Evolutionary conservation across 2,888 invertebrate genomes (phyloP).

Genomic region (Synergus gifuensis): DNA sequence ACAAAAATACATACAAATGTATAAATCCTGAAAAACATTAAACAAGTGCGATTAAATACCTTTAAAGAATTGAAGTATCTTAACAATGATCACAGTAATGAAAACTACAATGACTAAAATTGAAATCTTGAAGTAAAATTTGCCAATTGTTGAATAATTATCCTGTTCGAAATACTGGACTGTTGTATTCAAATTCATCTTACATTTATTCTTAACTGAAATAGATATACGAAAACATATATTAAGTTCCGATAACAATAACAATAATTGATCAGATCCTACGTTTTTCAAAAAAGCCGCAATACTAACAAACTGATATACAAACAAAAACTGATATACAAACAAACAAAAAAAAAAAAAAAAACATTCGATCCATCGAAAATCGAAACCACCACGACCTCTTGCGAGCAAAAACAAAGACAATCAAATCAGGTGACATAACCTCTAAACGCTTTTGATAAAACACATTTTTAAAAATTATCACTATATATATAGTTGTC

Average conservation of each 20-base stretch:
- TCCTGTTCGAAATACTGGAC: background rate
- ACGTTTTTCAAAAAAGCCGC: background rate
- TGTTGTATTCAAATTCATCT: background rate
- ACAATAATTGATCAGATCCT: background rate
- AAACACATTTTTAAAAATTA: background rate
- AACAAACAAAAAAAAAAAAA: background rate
- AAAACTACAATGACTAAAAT: background rate
- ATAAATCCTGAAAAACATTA: background rate
- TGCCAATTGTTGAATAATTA: background rate
- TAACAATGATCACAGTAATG: background rate
- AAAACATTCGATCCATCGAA: background rate
- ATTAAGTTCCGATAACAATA: background rate
- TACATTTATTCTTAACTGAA: background rate
- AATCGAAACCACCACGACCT: background rate
- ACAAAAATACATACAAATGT: no score
- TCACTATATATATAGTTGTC: background rate
- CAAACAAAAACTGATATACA: no score
- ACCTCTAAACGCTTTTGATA: background rate
- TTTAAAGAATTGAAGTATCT: background rate
- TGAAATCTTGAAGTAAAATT: slow-evolving; percentile 3
- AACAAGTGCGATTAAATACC: background rate
- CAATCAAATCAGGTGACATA: background rate
- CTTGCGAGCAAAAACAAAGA: background rate
- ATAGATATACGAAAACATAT: background rate
- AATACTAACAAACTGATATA: no score